A percentile compares a stretch with the other conserved stretches of the same genome.
Conservation (phyloP, 1,140 invertebrate genomes). For the Harlomillsia oculata region DNA sequence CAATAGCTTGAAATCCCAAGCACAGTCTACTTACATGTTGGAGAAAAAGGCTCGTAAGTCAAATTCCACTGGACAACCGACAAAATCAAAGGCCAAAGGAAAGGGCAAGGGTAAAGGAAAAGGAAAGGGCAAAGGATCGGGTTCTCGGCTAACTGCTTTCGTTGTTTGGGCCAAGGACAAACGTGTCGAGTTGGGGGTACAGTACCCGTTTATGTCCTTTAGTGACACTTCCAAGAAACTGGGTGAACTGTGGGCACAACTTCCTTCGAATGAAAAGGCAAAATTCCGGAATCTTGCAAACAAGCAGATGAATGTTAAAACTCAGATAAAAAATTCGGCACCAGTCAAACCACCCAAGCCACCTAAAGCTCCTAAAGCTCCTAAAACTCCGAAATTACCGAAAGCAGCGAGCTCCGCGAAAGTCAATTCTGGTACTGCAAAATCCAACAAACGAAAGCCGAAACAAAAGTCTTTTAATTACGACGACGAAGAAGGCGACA, state of each 20-base stretch:
- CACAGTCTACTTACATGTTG: slow-evolving; percentile 62
- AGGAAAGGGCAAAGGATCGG: slow-evolving; percentile 53
- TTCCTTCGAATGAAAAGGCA: slow-evolving; percentile 46
- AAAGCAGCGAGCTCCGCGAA: too few species aligned
- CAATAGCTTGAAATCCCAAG: slow-evolving; percentile 37
- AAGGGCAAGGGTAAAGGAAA: slow-evolving; percentile 57
- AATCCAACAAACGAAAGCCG: too few species aligned
- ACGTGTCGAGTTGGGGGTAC: slow-evolving; percentile 57
- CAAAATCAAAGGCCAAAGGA: background rate
- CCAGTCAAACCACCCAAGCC: background rate
- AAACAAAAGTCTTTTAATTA: too few species aligned
- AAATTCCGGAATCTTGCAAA: slow-evolving; percentile 40
- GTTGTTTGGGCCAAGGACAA: slow-evolving; percentile 80
- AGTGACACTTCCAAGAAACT: slow-evolving; percentile 65
- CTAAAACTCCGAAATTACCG: background rate
- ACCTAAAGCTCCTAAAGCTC: background rate
- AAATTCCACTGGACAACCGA: slow-evolving; percentile 51
- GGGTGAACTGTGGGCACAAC: slow-evolving; percentile 73
- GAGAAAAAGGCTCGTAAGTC: slow-evolving; percentile 64
- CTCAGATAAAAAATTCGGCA: slow-evolving; percentile 20
- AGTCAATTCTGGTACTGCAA: too few species aligned
- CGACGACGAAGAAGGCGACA: too few species aligned
- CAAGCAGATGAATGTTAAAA: slow-evolving; percentile 29
- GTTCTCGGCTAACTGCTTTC: slow-evolving; percentile 69
- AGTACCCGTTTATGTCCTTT: slow-evolving; percentile 70